Evolutionary conservation across 2,797 vertebrate species (phyloP).

Genomic region (Paedocypris micromegethes): DNA sequence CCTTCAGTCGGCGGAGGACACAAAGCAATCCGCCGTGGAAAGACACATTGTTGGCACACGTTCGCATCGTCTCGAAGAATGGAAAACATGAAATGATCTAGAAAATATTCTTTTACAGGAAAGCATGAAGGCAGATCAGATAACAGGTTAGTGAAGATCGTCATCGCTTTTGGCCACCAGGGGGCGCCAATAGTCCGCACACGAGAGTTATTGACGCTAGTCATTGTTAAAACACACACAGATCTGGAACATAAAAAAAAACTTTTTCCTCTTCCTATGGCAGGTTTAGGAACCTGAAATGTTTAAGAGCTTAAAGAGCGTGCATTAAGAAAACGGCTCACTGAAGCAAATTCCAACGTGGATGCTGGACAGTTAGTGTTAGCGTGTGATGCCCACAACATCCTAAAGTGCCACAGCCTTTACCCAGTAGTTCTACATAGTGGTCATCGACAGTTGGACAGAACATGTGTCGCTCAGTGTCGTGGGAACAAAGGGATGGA

Average conservation of each 20-base stretch:
- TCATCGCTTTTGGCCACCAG: conserved; percentile 14
- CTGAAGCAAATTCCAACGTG: not conserved
- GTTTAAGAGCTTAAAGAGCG: conserved; percentile 8
- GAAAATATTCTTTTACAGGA: conserved; percentile 37
- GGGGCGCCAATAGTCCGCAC: conserved; percentile 17
- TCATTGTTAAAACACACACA: conserved; percentile 4
- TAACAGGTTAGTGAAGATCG: conserved; percentile 13
- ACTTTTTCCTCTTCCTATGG: not conserved
- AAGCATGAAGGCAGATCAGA: conserved; percentile 31
- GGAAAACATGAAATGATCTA: conserved; percentile 60
- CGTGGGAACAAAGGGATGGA: conserved; percentile 42
- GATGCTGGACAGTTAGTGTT: conserved; percentile 47
- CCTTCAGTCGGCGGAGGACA: conserved; percentile 13
- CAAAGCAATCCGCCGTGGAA: conserved; percentile 7
- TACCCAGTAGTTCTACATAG: conserved; percentile 50
- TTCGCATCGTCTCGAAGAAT: conserved; percentile 35
- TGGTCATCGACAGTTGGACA: conserved; percentile 50
- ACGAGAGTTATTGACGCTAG: not conserved
- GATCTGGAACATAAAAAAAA: not conserved
- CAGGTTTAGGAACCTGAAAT: not conserved
- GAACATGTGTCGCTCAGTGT: conserved; percentile 35
- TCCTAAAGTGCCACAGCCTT: conserved; percentile 55
- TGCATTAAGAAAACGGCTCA: conserved; percentile 10
- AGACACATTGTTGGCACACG: conserved; percentile 57
- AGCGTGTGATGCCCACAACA: conserved; percentile 35